Base-by-base conservation (phyloP, 2,888 invertebrate species). In the Catocala fraxini region DNA sequence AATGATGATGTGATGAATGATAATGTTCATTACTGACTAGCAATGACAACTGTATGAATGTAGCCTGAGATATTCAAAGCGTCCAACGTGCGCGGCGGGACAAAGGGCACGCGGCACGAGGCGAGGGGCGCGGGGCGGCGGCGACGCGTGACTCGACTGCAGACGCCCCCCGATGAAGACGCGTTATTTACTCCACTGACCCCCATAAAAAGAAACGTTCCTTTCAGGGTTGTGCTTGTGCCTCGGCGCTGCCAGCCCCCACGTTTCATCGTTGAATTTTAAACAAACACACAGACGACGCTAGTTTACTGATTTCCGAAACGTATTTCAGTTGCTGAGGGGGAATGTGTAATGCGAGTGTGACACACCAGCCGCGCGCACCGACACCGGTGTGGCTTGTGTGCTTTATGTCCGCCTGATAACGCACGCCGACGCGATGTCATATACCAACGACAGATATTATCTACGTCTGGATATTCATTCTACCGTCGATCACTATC, bases 121-220 rank as follows among this genome's bases (percentile, higher is more conserved):
- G 35, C 15, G 43, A 11, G 34, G 55, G 65, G 57, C 15, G 15
- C 15, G 15, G 72, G 53, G 59, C 42, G 51, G 52, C 58, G 33
- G 56, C n/a, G 47, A 65, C 52, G 75, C 86, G 86, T 86, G 86
- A 68, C 61, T 63, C 39, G 86, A 71, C 69, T 85, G 63, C 77
- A 56, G 67, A 82, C 55, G 68, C 69, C 71, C 71, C 75, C 57
- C 75, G 67, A 79, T 68, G 83, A 86, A 88, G 90, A 89, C 86
- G 85, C 87, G 88, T 86, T 90, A 88, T 90, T 89, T 89, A 88
- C 88, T 84, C 84, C 86, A 87, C 81, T 90, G 90, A 90, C 91
- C 91, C 86, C 81, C 83, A 84, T 84, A 87, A 86, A 89, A 88
- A 87, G 86, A 84, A 89, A 85, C 79, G 86, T 80, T 86, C 82